Percentiles rank a stretch among this genome's conserved stretches.
Evolutionary conservation across 1,140 invertebrate genomes (phyloP).

Genomic region (Drosophila equinoxialis): DNA sequence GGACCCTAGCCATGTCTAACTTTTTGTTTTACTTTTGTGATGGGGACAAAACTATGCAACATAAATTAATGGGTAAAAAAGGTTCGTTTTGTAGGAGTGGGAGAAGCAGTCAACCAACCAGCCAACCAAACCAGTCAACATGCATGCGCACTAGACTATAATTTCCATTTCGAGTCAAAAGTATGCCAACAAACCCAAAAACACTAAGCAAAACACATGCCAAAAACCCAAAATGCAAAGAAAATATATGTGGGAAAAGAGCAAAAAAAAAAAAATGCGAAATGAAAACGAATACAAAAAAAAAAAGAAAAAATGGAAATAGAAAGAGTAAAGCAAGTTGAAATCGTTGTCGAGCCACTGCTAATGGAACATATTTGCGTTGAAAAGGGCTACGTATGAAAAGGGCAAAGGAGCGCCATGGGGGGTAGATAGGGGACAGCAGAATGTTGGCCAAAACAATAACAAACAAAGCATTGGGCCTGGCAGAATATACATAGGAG

Average conservation of each 20-base stretch:
- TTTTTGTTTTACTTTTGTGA: constrained; percentile 33
- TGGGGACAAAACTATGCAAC: constrained; percentile 41
- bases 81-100: not conserved
- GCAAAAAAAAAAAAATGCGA: constrained; percentile 26
- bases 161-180: constrained; percentile 69
- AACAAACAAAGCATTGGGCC: constrained; percentile 69
- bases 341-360: constrained; percentile 69
- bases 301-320: constrained; percentile 22
- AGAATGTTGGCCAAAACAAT: constrained; percentile 65
- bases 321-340: constrained; percentile 55
- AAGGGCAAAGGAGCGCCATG: not conserved
- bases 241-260: constrained; percentile 11
- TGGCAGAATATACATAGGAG: constrained; percentile 30
- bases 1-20: constrained; percentile 24
- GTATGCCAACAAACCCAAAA: constrained; percentile 68
- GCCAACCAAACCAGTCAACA: constrained; percentile 34
- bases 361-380: constrained; percentile 78
- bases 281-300: constrained; percentile 24
- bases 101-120: constrained; percentile 19
- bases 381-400: constrained; percentile 59
- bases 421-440: constrained; percentile 6
- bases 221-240: constrained; percentile 50
- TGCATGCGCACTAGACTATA: constrained; percentile 71
- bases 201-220: constrained; percentile 67
- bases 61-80: constrained; percentile 74